phyloP scores from a whole-genome alignment of 35 echinoderm and acorn worm genomes.

The Hemicentrotus pulcherrimus region DNA sequence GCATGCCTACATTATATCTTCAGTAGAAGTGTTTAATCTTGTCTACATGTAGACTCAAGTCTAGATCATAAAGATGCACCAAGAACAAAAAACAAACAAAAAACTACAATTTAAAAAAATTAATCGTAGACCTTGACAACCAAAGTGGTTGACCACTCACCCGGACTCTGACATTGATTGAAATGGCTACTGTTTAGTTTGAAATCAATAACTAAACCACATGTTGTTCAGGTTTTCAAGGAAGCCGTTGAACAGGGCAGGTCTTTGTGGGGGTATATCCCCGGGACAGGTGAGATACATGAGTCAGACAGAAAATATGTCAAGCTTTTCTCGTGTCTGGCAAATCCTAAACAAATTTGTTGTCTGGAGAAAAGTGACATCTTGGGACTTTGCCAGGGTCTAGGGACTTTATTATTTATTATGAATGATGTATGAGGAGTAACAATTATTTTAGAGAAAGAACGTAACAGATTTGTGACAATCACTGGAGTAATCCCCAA shows the following conservation, averaged over 20 bases:
- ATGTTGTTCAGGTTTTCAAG: background rate
- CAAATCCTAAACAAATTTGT: background rate
- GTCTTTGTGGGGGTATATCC: background rate
- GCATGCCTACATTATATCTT: no score
- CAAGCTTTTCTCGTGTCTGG: background rate
- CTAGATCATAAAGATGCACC: no score
- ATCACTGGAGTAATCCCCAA: background rate
- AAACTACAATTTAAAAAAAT: no score
- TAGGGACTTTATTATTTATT: background rate
- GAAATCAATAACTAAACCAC: background rate
- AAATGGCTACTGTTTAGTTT: background rate
- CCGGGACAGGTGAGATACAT: background rate
- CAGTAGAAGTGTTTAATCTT: no score
- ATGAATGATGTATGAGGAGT: background rate
- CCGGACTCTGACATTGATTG: background rate
- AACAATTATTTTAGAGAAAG: background rate
- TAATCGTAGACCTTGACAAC: background rate
- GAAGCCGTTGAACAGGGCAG: background rate
- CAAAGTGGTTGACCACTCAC: background rate
- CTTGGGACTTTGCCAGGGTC: background rate
- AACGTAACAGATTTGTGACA: background rate
- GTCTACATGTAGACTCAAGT: no score
- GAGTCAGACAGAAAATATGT: background rate
- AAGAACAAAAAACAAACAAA: no score
- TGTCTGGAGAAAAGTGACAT: background rate